phyloP scores from a whole-genome alignment of 1,140 invertebrate genomes.

The Halesus radiatus region DNA sequence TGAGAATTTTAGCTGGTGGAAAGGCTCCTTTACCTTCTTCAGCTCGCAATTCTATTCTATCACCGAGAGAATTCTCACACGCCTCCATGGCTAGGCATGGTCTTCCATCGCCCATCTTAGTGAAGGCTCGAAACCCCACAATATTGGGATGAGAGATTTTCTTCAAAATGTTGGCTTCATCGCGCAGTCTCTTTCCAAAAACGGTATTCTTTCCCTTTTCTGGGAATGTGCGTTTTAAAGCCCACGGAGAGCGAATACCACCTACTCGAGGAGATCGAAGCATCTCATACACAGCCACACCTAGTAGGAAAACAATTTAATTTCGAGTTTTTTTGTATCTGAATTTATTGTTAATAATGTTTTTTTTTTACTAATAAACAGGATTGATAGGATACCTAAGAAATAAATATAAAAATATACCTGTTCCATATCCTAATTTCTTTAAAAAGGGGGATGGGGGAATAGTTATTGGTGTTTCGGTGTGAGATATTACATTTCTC shows the following conservation, averaged over 20 bases:
- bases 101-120: slow-evolving; percentile 74
- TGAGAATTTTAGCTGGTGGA: slow-evolving; percentile 74
- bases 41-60: slow-evolving; percentile 79
- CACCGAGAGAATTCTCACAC: slow-evolving; percentile 76
- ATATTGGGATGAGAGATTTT: slow-evolving; percentile 86
- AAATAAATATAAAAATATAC: slow-evolving; percentile 64
- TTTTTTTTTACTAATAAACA: too few species aligned
- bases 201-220: slow-evolving; percentile 60
- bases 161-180: slow-evolving; percentile 80
- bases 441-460: slow-evolving; percentile 80
- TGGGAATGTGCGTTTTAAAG: slow-evolving; percentile 77
- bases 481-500: slow-evolving; percentile 51
- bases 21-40: slow-evolving; percentile 75
- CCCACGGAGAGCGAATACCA: slow-evolving; percentile 83
- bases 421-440: slow-evolving; percentile 81
- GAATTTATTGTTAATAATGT: slow-evolving; percentile 55
- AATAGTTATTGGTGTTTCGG: slow-evolving; percentile 52
- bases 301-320: slow-evolving; percentile 64
- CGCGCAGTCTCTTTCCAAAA: slow-evolving; percentile 73
- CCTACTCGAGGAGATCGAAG: slow-evolving; percentile 78
- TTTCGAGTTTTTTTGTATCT: not conserved
- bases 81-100: slow-evolving; percentile 80
- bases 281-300: slow-evolving; percentile 82
- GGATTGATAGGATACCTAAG: not conserved
- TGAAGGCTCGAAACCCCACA: slow-evolving; percentile 83